Base-by-base conservation (phyloP, 2,888 invertebrate genomes). In the Flexamia atlantica region DNA sequence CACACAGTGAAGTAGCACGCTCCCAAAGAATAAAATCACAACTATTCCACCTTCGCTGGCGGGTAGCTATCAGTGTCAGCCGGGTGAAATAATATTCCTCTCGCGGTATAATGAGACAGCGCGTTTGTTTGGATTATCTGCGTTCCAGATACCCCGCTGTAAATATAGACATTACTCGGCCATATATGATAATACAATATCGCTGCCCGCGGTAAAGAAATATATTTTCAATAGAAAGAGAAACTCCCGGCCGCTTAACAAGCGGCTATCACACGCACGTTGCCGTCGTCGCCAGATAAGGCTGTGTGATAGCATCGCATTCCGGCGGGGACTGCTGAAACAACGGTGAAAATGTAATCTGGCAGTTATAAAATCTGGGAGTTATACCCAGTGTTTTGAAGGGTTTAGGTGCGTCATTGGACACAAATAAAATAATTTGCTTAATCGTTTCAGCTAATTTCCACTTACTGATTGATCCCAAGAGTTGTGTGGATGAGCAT, bases 141-240 rank as follows among this genome's bases (percentile, higher is more conserved):
- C 30, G 64, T 64, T 64, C 64, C 64, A 64, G 64, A 64, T 64
- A 64, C 28, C 1, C 14, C 30, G 64, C 28, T 53, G 64, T 28
- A 14, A 64, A 64, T 64, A 64, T 28, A 64, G 64, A 64, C 64
- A 64, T 64, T 64, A 64, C 64, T 30, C 23, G 4, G 30, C 64
- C 64, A 28, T 64, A 64, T 64, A 64, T 64, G 64, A 64, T 64
- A 64, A 30, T 64, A 64, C 64, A 28, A 64, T 28, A 64, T 28
- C 20, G 53, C 64, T 20, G 57, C 57, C 57, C 14, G 28, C 20
- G 28, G 64, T 14, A 12, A 28, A 64, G 28, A 64, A 64, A 64
- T 64, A 12, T 64, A 7, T 64, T 25, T 64, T 60, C 28, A 64
- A 64, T 64, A 64, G 64, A 64, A 64, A 64, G 64, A 57, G 57